These are phyloP conservation scores for Acrobasis consociella DNA, from an alignment of 2,888 invertebrate species.

Conservation along the genomic window DNA sequence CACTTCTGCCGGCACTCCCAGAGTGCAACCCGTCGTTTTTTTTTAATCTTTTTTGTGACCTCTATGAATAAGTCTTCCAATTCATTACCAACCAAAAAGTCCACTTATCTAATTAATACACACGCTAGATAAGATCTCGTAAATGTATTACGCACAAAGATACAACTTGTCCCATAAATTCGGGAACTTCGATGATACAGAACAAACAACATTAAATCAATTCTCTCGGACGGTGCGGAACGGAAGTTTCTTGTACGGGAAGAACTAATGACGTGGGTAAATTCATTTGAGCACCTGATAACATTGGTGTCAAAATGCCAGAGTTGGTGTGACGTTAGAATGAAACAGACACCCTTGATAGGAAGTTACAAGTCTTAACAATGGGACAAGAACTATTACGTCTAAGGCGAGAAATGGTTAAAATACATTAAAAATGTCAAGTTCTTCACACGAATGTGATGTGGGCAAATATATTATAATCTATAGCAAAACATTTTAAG, in stretches of 20 bases:
- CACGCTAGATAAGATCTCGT: conserved; percentile 26
- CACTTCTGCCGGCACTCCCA: no score
- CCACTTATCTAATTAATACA: conserved; percentile 26
- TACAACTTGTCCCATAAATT: conserved; percentile 55
- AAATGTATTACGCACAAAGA: conserved; percentile 29
- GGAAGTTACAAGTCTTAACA: no score
- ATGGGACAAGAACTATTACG: no score
- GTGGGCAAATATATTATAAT: no score
- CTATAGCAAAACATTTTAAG: no score
- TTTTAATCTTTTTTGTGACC: no score
- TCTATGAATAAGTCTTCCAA: no score
- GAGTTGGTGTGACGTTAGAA: not conserved
- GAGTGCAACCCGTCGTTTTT: no score
- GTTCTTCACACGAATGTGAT: no score
- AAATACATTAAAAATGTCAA: no score
- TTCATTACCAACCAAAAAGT: not conserved
- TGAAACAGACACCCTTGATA: not conserved
- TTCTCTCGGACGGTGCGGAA: conserved; percentile 24
- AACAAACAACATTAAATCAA: conserved; percentile 59
- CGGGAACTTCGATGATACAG: conserved; percentile 55
- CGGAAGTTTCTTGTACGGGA: conserved; percentile 11
- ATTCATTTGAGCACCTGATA: conserved; percentile 5
- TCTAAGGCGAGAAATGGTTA: no score
- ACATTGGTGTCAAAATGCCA: not conserved
- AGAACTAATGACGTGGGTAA: conserved; percentile 19